These are phyloP conservation scores for Lucifuga dentata DNA, from an alignment of 2,113 vertebrate species.

Conservation along the genomic window DNA sequence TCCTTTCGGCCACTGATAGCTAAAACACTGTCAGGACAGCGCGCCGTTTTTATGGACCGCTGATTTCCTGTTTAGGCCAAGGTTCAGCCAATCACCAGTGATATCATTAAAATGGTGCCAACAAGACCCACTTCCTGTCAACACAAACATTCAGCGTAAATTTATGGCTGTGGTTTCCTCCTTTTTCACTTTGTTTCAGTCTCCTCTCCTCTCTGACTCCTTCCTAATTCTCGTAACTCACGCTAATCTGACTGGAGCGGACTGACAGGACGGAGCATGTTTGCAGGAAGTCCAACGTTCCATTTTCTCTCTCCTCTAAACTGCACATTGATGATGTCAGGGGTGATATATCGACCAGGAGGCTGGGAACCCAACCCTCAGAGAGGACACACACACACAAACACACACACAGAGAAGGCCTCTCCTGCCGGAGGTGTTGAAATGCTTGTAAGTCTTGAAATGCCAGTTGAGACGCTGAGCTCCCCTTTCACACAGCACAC, in stretches of 20 bases:
- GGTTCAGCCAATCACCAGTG: conserved; percentile 59
- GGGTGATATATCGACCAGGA: conserved; percentile 74
- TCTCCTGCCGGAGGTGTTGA: conserved; percentile 79
- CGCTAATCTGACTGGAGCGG: conserved; percentile 67
- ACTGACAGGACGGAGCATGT: conserved; percentile 73
- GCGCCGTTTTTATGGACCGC: conserved; percentile 59
- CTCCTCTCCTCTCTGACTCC: conserved; percentile 23
- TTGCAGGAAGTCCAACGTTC: conserved; percentile 75
- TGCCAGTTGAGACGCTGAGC: conserved; percentile 73
- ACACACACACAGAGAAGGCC: conserved; percentile 61
- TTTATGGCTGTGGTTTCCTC: conserved; percentile 67
- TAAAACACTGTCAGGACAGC: conserved; percentile 32
- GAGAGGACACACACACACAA: conserved; percentile 64
- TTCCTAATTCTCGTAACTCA: conserved; percentile 70
- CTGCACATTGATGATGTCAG: conserved; percentile 75
- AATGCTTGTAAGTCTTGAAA: conserved; percentile 80
- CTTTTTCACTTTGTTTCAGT: conserved; percentile 20
- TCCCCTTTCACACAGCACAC: conserved; percentile 64
- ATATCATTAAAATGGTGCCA: conserved; percentile 61
- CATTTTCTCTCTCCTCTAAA: conserved; percentile 62
- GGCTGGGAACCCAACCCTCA: conserved; percentile 73
- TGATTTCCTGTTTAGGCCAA: conserved; percentile 72
- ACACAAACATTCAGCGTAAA: conserved; percentile 69
- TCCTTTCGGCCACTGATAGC: conserved; percentile 59
- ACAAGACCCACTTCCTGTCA: conserved; percentile 73